Base-by-base conservation (phyloP, 2,113 vertebrate genomes). In the Pyrgilauda ruficollis region DNA sequence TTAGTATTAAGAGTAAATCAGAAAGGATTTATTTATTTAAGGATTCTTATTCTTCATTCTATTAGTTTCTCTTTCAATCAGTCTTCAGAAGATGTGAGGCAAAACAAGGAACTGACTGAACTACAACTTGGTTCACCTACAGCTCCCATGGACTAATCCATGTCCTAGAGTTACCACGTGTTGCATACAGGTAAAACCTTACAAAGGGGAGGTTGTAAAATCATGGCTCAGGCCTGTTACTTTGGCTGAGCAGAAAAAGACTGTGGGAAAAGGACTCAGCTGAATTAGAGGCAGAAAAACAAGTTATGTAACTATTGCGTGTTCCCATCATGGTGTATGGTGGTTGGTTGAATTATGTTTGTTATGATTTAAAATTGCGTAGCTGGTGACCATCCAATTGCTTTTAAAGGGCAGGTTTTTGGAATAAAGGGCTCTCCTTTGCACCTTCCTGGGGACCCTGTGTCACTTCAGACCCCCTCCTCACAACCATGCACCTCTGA, bases 251-350 rank as follows among this genome's bases (percentile, higher is more conserved):
- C 23, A 52, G 17, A 41, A 52, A 22, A 64, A 19, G 31, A 6
- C 47, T 35, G 5, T 28, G 31, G 19, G 11, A 33, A 35, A 79
- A 47, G 5, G 31, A 53, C 19, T n/a, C 30, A 30, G 47, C 9
- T 30, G 47, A 64, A 79, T 30, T 23, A n/a, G 15, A 78, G 24
- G 15, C 22, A 64, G 14, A 28, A 64, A 52, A 28, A 27, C 13
- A n/a, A 43, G 47, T 41, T n/a, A 8, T 8, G 18, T 28, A 28
- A 28, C 37, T 24, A n/a, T 28, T 0, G 0, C 0, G 0, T n/a
- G 11, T 23, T 53, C 49, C 18, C 31, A 30, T 43, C 0, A 0
- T 23, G 18, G 31, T 33, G 17, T 28, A 7, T 8, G 11, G 17
- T 14, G 31, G 14, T 43, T 64, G 61, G 18, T 10, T 43, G 14